These are phyloP conservation scores for Heloderma charlesbogerti DNA, from an alignment of 2,113 vertebrate genomes.

Conservation along the genomic window DNA sequence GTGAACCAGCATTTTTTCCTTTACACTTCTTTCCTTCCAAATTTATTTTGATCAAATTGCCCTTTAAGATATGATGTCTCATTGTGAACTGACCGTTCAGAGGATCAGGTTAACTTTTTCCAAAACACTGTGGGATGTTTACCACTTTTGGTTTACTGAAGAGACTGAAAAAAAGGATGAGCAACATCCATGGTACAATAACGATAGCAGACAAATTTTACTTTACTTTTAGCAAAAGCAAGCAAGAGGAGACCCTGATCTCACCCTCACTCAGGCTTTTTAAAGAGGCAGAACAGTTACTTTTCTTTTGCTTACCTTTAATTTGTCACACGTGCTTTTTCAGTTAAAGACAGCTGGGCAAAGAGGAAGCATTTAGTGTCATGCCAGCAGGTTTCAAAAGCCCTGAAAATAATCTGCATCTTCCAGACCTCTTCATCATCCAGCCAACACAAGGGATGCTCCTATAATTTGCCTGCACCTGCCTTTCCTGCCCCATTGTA, in stretches of 20 bases:
- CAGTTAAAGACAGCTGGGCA: background rate
- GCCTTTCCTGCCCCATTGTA: background rate
- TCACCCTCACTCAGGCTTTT: background rate
- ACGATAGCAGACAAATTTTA: background rate
- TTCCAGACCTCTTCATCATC: background rate
- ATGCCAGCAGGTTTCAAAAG: background rate
- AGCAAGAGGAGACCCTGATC: background rate
- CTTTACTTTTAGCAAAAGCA: background rate
- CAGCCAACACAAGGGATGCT: background rate
- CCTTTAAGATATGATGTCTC: background rate
- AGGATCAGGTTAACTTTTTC: background rate
- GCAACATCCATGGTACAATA: background rate
- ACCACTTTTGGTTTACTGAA: background rate
- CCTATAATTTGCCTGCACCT: slow-evolving; percentile 4
- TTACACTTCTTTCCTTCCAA: slow-evolving; percentile 3
- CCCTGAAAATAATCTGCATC: background rate
- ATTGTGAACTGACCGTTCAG: background rate
- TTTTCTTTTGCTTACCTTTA: slow-evolving; percentile 1
- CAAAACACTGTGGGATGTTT: background rate
- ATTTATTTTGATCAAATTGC: background rate
- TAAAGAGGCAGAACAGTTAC: background rate
- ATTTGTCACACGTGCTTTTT: background rate
- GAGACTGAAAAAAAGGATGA: background rate
- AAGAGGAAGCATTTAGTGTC: background rate
- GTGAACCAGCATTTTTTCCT: background rate